Evolutionary conservation across 2,888 invertebrate genomes (phyloP).

Genomic region (Papilio gigon): DNA sequence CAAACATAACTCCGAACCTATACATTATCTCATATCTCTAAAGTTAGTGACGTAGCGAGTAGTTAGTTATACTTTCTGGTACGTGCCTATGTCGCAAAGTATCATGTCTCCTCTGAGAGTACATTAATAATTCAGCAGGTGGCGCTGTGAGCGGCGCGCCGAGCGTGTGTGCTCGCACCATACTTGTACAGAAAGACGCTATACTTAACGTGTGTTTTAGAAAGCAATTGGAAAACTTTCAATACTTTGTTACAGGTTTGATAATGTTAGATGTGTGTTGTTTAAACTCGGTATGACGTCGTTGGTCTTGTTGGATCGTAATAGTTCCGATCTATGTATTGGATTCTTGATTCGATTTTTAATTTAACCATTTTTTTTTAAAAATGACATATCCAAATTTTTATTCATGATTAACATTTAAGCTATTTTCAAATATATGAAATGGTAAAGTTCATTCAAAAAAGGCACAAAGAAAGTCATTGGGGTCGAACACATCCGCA

Average conservation of each 20-base stretch:
- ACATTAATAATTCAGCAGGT: conserved; percentile 75
- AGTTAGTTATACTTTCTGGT: conserved; percentile 49
- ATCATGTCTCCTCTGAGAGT: conserved; percentile 61
- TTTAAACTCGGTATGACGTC: too few relatives aligned
- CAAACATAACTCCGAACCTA: not conserved
- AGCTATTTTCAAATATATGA: not conserved
- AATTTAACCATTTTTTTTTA: too few relatives aligned
- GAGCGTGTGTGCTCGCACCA: conserved; percentile 42
- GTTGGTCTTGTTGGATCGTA: not conserved
- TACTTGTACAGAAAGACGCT: conserved; percentile 42
- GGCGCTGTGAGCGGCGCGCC: conserved; percentile 46
- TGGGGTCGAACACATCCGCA: conserved; percentile 38
- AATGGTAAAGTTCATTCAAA: conserved; percentile 3
- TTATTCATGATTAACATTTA: too few relatives aligned
- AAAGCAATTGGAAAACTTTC: conserved; percentile 38
- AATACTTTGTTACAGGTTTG: not conserved
- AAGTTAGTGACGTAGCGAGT: conserved; percentile 24
- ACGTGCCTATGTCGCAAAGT: conserved; percentile 67
- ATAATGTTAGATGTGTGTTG: not conserved
- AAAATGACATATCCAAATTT: too few relatives aligned
- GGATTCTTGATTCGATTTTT: not conserved
- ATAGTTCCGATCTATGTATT: not conserved
- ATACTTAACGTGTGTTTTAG: conserved; percentile 37
- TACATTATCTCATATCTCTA: conserved; percentile 7
- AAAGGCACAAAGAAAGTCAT: conserved; percentile 32